A percentile compares a stretch with the other conserved stretches of the same genome.
These are phyloP conservation scores for Tenthredo distinguenda DNA, from an alignment of 2,888 invertebrate species.

Conservation along the genomic window DNA sequence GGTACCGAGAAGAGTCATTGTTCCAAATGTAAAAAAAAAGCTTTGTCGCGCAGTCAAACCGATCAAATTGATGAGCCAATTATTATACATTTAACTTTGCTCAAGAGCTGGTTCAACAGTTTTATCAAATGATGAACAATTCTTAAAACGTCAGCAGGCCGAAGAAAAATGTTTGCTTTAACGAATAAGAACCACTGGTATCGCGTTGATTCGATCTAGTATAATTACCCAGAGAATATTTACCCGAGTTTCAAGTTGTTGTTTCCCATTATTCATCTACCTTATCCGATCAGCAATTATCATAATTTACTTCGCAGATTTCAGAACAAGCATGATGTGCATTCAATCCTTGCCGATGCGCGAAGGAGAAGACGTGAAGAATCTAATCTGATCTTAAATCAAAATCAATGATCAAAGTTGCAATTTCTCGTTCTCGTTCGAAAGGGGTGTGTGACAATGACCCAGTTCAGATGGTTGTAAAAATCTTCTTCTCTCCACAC, in stretches of 20 bases:
- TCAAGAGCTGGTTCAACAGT: background rate
- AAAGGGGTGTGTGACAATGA: slow-evolving; percentile 6
- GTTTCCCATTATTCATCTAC: slow-evolving; percentile 20
- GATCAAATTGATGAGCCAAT: slow-evolving; percentile 1
- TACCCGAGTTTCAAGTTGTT: background rate
- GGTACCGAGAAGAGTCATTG: background rate
- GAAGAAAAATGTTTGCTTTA: background rate
- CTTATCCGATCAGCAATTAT: background rate
- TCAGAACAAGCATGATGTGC: background rate
- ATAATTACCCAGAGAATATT: slow-evolving; percentile 17
- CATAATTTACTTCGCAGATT: background rate
- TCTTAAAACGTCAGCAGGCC: background rate
- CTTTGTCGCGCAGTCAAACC: background rate
- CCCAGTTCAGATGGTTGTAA: background rate
- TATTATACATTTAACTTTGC: slow-evolving; percentile 1
- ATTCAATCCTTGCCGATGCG: background rate
- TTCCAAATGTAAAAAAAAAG: background rate
- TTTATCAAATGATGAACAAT: background rate
- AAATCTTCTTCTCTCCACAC: background rate
- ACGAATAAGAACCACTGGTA: slow-evolving; percentile 12
- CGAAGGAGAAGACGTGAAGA: background rate
- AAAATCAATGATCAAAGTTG: background rate
- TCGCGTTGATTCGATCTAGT: slow-evolving; percentile 3
- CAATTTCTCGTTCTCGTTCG: background rate
- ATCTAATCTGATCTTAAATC: background rate